phyloP scores from a whole-genome alignment of 2,797 vertebrate genomes.

The Synaphobranchus kaupii region DNA sequence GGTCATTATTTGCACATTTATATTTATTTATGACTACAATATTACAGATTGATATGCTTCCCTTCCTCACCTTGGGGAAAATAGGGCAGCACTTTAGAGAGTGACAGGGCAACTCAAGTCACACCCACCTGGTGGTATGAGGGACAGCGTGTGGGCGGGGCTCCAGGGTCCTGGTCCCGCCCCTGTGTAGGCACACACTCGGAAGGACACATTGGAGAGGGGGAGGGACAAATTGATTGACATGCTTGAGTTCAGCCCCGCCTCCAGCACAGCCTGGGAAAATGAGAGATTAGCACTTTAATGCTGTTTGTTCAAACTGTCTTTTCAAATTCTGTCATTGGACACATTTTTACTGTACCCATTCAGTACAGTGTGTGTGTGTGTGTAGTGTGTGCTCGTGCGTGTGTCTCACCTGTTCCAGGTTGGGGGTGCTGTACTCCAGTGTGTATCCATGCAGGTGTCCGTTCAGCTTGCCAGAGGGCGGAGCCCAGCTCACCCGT shows the following conservation, averaged over 20 bases:
- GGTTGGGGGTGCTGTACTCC: constrained; percentile 75
- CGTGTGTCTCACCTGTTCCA: constrained; percentile 69
- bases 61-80: no score
- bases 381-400: neutral
- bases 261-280: constrained; percentile 66
- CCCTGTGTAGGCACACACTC: constrained; percentile 80
- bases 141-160: constrained; percentile 64
- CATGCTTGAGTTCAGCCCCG: constrained; percentile 73
- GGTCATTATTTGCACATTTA: constrained; percentile 1
- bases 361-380: neutral
- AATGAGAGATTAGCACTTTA: neutral
- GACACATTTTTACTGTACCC: neutral
- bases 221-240: constrained; percentile 73
- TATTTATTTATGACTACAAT: neutral
- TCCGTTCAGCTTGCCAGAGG: constrained; percentile 77
- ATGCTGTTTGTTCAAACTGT: neutral
- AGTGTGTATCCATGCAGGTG: constrained; percentile 80
- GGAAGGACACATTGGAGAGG: constrained; percentile 77
- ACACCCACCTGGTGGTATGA: constrained; percentile 62
- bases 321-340: neutral
- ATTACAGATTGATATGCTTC: neutral
- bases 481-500: constrained; percentile 75
- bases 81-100: neutral
- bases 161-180: constrained; percentile 86
- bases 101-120: neutral